Base-by-base conservation (phyloP, 1,140 invertebrate genomes). In the Cardiocondyla obscurior region DNA sequence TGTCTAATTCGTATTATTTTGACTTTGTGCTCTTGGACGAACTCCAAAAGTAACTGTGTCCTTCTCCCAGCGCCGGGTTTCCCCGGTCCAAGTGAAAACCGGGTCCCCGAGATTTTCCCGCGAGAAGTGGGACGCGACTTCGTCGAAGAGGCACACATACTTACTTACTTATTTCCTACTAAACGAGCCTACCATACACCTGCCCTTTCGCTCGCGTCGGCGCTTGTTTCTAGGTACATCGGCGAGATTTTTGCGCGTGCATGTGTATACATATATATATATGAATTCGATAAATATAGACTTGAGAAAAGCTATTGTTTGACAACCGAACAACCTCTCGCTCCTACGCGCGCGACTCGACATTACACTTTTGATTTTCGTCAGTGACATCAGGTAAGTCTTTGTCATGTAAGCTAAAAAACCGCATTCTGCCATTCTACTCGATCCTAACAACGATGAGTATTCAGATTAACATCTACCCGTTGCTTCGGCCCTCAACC, bases 391-490 rank as follows among this genome's bases (percentile, higher is more conserved):
- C 83, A 87, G 85, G 83, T 89, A 87, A 90, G 81, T 88, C 77
- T 86, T 85, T 67, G 33, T 28, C 67, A 25, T 85, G 85, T 85
- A 79, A 62, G 76, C 64, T 86, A 90, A 90, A 58, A 55, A 58
- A 90, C 90, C 85, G 85, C 90, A 89, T 89, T 85, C 72, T 90
- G 87, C 88, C 82, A 86, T 83, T 84, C 88, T 86, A 85, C 74
- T 85, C 79, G 83, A 79, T 85, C 72, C 67, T 70, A 86, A 72
- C 51, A 79, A 82, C 36, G 44, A 84, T 86, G 83, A 88, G 82
- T 85, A 90, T 82, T 88, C 60, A 55, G 58, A 84, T 81, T 84
- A 89, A 89, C 42, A 46, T 39, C 55, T 62, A 74, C 36, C 81
- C 77, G 77, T 70, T 60, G 53, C 67, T 82, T 73, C 60, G 53